These are phyloP conservation scores for Lydus trimaculatus DNA, from an alignment of 2,888 invertebrate genomes.

Conservation along the genomic window DNA sequence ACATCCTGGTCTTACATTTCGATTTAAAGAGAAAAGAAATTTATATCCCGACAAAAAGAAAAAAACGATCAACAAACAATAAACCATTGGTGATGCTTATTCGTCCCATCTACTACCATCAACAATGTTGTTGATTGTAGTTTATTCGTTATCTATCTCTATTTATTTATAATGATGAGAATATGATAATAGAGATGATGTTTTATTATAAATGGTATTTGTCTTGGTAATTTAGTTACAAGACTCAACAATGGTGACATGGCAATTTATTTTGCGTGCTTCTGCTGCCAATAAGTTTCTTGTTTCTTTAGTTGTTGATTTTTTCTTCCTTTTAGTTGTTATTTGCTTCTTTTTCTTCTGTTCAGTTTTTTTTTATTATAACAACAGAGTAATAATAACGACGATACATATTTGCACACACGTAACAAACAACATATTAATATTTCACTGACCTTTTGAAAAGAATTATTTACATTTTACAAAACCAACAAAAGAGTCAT, in stretches of 20 bases:
- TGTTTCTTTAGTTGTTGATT: neutral
- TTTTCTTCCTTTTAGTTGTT: too few relatives aligned
- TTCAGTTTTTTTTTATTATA: neutral
- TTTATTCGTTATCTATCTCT: neutral
- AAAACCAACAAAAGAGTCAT: neutral
- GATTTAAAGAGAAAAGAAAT: neutral
- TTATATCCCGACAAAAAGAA: neutral
- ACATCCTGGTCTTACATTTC: slow-evolving; percentile 41
- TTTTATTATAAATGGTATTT: neutral
- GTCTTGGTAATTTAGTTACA: neutral
- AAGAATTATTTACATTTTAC: too few relatives aligned
- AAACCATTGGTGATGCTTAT: too few relatives aligned
- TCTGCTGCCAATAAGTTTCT: slow-evolving; percentile 3
- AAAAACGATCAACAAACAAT: too few relatives aligned
- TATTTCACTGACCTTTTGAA: neutral
- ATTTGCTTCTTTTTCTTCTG: too few relatives aligned
- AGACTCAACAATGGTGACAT: slow-evolving; percentile 3
- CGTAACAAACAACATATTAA: neutral
- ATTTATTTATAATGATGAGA: neutral
- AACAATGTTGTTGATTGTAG: too few relatives aligned
- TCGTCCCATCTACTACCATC: too few relatives aligned
- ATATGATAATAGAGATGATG: neutral
- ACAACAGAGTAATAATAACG: neutral
- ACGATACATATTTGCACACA: slow-evolving; percentile 6
- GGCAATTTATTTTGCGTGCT: slow-evolving; percentile 1